A percentile compares a stretch with the other conserved stretches of the same genome.
Conservation (phyloP, 1,140 invertebrate species). For the Nephila pilipes region DNA sequence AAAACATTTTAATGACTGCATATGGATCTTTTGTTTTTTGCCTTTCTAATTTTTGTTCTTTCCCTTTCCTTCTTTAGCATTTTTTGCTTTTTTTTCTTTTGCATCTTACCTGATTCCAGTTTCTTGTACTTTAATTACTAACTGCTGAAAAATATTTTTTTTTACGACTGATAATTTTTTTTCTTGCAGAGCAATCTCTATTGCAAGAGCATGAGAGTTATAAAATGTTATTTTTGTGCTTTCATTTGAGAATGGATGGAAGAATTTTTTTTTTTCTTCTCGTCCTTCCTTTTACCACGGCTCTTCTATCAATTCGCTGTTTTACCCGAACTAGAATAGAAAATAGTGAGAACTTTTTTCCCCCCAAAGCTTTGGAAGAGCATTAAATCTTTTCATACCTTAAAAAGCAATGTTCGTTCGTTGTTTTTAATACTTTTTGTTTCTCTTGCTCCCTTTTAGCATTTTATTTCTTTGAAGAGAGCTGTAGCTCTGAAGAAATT, state of each 20-base stretch:
- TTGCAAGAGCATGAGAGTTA: constrained; percentile 19
- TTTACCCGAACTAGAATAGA: neutral
- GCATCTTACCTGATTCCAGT: neutral
- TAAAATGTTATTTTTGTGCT: constrained; percentile 37
- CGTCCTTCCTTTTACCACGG: neutral
- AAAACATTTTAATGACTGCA: constrained; percentile 64
- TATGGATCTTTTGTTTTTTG: constrained; percentile 37
- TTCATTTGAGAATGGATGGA: neutral
- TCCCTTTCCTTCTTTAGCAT: neutral
- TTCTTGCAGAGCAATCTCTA: neutral
- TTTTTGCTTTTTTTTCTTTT: neutral
- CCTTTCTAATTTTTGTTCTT: neutral
- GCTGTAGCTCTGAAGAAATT: neutral
- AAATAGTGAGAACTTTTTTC: neutral
- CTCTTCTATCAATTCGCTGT: constrained; percentile 30
- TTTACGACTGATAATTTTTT: neutral
- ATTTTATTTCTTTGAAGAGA: neutral
- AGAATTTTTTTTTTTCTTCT: neutral
- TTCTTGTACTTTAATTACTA: constrained; percentile 53
- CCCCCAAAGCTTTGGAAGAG: neutral
- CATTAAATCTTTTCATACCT: constrained; percentile 52
- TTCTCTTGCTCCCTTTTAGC: constrained; percentile 14
- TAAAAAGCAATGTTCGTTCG: constrained; percentile 44
- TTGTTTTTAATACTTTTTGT: constrained; percentile 29
- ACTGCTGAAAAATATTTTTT: constrained; percentile 33